Conservation (phyloP, 2,113 vertebrate species). For the Colossoma macropomum region DNA sequence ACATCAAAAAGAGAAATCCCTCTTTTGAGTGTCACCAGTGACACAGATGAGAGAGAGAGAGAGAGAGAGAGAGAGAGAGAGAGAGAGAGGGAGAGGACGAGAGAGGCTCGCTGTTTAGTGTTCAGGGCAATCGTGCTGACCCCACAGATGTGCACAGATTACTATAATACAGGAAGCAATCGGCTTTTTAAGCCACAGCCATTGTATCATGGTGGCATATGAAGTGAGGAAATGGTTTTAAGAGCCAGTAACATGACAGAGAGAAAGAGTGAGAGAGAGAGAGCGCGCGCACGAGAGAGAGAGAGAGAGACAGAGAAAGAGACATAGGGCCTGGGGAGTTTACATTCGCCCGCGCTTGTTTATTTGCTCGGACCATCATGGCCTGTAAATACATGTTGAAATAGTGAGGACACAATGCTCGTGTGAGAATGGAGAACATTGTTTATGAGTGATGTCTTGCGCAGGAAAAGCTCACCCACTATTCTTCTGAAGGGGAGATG, state of each 20-base stretch:
- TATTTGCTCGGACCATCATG: conserved; percentile 43
- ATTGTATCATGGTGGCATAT: conserved; percentile 26
- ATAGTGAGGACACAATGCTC: conserved; percentile 38
- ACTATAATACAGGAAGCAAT: conserved; percentile 54
- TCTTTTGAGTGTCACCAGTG: conserved; percentile 17
- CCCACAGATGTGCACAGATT: conserved; percentile 44
- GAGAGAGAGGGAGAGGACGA: neutral
- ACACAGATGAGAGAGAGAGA: neutral
- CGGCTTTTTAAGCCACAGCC: conserved; percentile 36
- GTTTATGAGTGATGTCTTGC: conserved; percentile 48
- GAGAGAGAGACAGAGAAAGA: neutral
- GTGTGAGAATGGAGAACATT: conserved; percentile 17
- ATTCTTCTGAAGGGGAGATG: conserved; percentile 43
- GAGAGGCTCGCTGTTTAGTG: neutral
- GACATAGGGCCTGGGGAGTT: neutral
- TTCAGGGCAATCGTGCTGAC: conserved; percentile 26
- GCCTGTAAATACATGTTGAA: conserved; percentile 52
- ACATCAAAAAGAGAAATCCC: conserved; percentile 11
- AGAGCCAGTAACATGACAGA: conserved; percentile 21
- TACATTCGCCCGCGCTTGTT: conserved; percentile 48
- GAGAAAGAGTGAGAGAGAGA: neutral
- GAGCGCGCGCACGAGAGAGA: neutral
- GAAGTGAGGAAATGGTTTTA: conserved; percentile 45
- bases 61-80: neutral
- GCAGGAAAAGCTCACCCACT: conserved; percentile 44